Percentiles rank a stretch among this genome's conserved stretches.
phyloP scores from a whole-genome alignment of 2,888 invertebrate species.

The Synergus japonicus region DNA sequence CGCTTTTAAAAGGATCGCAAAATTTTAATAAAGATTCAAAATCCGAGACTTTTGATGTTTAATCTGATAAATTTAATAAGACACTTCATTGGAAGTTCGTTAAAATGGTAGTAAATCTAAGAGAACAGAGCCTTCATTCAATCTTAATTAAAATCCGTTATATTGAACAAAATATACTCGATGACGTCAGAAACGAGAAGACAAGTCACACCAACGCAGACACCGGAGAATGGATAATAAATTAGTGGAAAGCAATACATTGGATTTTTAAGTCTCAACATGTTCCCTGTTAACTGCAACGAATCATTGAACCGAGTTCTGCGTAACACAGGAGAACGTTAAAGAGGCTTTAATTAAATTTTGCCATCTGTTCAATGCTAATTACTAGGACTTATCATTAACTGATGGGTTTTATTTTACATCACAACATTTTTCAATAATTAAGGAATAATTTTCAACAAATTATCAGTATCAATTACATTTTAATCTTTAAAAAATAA shows the following conservation, averaged over 20 bases:
- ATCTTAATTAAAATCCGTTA: background rate
- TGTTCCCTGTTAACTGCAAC: background rate
- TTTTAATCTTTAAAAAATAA: too few species aligned
- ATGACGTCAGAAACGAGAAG: constrained; percentile 16
- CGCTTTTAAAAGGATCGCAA: too few species aligned
- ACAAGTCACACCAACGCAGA: background rate
- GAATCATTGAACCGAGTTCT: background rate
- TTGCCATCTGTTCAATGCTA: background rate
- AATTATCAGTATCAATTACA: too few species aligned
- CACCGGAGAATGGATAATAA: background rate
- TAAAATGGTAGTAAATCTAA: background rate
- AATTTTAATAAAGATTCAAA: background rate
- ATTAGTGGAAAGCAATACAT: background rate
- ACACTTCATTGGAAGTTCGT: background rate
- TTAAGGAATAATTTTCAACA: too few species aligned
- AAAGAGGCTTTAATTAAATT: background rate
- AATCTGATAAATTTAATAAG: too few species aligned
- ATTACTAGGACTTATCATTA: too few species aligned
- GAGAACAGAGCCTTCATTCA: background rate
- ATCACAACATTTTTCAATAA: too few species aligned
- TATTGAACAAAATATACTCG: background rate
- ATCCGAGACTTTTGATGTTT: background rate
- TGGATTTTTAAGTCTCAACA: background rate
- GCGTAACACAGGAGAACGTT: background rate
- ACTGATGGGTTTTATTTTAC: too few species aligned